Percentiles rank a stretch among this genome's conserved stretches.
phyloP scores from a whole-genome alignment of 2,797 vertebrate species.

The Thunnus albacares region DNA sequence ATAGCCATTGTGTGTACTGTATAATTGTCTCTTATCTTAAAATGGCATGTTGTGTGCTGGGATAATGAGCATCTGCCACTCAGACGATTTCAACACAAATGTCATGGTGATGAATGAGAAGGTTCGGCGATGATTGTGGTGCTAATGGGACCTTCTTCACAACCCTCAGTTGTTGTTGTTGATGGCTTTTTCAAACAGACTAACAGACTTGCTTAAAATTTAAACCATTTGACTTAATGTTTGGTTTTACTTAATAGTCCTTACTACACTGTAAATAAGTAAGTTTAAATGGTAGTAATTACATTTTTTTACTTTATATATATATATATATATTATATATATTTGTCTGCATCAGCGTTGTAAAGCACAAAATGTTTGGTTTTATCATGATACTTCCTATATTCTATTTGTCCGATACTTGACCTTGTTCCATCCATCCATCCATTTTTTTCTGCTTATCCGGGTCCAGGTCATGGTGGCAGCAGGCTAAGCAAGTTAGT shows the following conservation, averaged over 20 bases:
- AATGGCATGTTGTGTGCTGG: slow-evolving; percentile 65
- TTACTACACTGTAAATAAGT: neutral
- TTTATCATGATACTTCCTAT: neutral
- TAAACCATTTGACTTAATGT: neutral
- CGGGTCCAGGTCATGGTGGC: no score
- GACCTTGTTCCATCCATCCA: neutral
- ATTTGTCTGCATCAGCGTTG: no score
- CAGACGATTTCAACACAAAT: slow-evolving; percentile 58
- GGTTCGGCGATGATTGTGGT: slow-evolving; percentile 23
- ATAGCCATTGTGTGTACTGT: slow-evolving; percentile 35
- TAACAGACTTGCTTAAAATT: neutral
- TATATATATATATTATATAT: no score
- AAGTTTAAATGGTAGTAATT: neutral
- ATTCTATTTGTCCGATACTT: neutral
- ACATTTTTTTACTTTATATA: no score
- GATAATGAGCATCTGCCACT: slow-evolving; percentile 68
- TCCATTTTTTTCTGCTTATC: neutral
- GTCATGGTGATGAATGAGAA: slow-evolving; percentile 59
- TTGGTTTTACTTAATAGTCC: neutral
- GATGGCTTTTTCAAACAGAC: slow-evolving; percentile 25
- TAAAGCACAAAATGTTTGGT: no score
- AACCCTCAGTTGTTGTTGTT: neutral
- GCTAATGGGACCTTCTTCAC: slow-evolving; percentile 39
- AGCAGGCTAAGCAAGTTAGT: no score
- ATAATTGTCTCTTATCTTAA: slow-evolving; percentile 68